Base-by-base conservation (phyloP, 2,113 vertebrate species). In the Pongo pygmaeus region DNA sequence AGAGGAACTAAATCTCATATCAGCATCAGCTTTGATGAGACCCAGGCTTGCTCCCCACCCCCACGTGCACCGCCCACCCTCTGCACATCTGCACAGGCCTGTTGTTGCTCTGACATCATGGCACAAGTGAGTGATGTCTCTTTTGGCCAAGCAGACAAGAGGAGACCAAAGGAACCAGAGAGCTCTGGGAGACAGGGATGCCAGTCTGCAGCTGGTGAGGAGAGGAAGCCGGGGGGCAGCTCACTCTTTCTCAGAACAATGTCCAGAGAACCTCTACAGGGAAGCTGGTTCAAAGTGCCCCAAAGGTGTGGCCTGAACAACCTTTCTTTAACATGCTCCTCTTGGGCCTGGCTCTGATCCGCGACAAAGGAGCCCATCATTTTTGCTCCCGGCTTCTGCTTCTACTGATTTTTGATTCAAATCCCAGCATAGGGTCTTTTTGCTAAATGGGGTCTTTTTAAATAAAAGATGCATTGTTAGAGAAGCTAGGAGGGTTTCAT, bases 111-210 rank as follows among this genome's bases (percentile, higher is more conserved):
- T 70, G 50, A 22, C 32, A 48, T 27, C n/a, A 43, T 69, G 85
- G 84, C 48, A 91, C 88, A 89, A 69, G 90, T 14, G 4, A 83
- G 81, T 17, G 89, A 91, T 20, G 17, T 89, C 89, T 93, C 91
- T 86, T 95, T 74, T 80, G 84, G 79, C 91, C 92, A 64, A 67
- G 30, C 57, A 23, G 81, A 84, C 72, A 55, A 80, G 75, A 86
- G 23, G 40, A 23, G 57, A 89, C 52, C 77, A 4, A 57, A 61
- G 93, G 86, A 91, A 74, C 52, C 30, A 23, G 77, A 35, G 32
- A 38, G 52, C 40, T 46, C 67, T 25, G 18, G 48, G 74, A 52
- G 69, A 85, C 77, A 94, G 57, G 70, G 64, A 2, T 18, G 89
- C 46, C 0, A 1, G 35, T 13, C 92, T 67, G 83, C 67, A 83